Percentiles rank a stretch among this genome's conserved stretches.
Evolutionary conservation across 92 coral and sea anemone genomes (phyloP).

Genomic region (Anthopleura xanthogrammica): DNA sequence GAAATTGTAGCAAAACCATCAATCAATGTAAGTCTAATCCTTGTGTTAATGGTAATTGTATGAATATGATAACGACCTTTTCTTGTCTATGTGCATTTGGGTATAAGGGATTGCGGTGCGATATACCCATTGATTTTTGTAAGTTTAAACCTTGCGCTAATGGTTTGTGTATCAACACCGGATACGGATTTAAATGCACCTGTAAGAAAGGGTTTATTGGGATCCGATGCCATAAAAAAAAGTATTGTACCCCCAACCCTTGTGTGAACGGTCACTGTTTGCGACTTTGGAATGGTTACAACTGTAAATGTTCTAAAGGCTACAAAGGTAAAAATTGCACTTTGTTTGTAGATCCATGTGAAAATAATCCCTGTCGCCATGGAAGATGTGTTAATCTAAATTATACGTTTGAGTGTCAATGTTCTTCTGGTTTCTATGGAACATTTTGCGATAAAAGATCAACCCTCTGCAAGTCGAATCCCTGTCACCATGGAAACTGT

Average conservation of each 20-base stretch:
- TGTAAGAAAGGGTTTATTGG: conserved; percentile 49
- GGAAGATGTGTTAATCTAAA: conserved; percentile 60
- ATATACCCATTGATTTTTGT: conserved; percentile 27
- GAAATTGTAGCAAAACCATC: conserved; percentile 36
- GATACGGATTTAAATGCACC: conserved; percentile 41
- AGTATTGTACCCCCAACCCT: conserved; percentile 32
- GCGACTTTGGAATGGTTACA: conserved; percentile 2
- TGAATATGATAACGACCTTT: conserved; percentile 13
- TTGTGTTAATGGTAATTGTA: conserved; percentile 48
- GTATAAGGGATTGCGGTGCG: conserved; percentile 54
- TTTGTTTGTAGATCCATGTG: conserved; percentile 52
- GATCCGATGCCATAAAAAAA: conserved; percentile 45
- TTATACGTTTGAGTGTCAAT: conserved; percentile 55
- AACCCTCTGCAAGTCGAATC: conserved; percentile 43
- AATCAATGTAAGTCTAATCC: conserved; percentile 43
- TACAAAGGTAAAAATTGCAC: conserved; percentile 59
- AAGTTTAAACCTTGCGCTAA: conserved; percentile 35
- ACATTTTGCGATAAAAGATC: conserved; percentile 47
- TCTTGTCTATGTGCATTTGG: conserved; percentile 48
- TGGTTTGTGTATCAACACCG: conserved; percentile 43
- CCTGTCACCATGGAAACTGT: conserved; percentile 73
- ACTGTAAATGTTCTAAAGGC: conserved; percentile 59
- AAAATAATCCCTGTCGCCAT: conserved; percentile 56
- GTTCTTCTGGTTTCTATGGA: conserved; percentile 63
- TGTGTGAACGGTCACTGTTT: conserved; percentile 20